Base-by-base conservation (phyloP, 2,113 vertebrate genomes). In the Pteropus alecto region DNA sequence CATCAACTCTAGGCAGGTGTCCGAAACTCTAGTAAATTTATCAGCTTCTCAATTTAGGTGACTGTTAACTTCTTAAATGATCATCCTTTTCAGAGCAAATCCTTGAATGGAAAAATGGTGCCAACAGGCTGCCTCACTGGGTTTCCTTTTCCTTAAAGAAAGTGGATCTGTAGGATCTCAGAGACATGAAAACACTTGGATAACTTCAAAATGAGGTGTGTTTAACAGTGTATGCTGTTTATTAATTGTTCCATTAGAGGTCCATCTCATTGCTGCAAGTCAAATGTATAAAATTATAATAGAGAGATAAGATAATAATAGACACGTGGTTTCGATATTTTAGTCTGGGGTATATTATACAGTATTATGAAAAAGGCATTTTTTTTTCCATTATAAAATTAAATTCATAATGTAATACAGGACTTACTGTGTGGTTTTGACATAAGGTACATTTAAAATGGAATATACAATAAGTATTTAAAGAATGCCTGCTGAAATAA, bases 91-190 rank as follows among this genome's bases (percentile, higher is more conserved):
- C 10, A 41, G 16, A 91, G 1, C 18, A 61, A 61, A 79, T 68
- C 3, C 5, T 65, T 60, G 3, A 85, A 15, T 24, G 26, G 2
- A 68, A 73, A 87, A 46, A 7, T 19, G 0, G 0, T 65, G 4
- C 18, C 43, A 13, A 1, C 33, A 28, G 26, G 18, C 22, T 60
- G 2, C 5, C 54, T 89, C 10, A 2, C 0, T 38, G 26, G 6
- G 1, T 3, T 54, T 12, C 18, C 0, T 5, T 46, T 54, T 1
- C 28, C 0, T 33, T 35, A 14, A n/a, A 33, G 10, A 38, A 2
- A 61, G 3, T 38, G 2, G 2, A 54, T 10, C 13, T 6, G 3
- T 38, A 67, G 56, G 41, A 7, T 16, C 9, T 56, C 35, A 26
- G 5, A 30, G 5, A 35, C 24, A 1, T 4, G 5, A 22, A 84